Conservation (phyloP, 1,140 invertebrate genomes). For the Harlomillsia oculata region DNA sequence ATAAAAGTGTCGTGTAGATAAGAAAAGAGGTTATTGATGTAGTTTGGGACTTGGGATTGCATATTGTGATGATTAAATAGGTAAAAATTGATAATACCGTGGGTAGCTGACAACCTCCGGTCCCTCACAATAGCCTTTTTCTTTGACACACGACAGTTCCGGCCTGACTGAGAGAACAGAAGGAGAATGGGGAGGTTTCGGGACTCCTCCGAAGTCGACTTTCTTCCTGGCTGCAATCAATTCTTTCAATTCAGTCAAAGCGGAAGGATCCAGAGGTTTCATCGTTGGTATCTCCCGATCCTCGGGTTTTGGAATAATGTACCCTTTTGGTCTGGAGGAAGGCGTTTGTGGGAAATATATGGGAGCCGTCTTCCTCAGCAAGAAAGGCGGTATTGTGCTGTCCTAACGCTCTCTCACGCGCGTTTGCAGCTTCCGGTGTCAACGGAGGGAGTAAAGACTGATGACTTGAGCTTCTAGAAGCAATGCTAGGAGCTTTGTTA, state of each 20-base stretch:
- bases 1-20: not conserved
- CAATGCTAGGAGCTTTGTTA: not conserved
- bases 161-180: slow-evolving; percentile 4
- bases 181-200: slow-evolving; percentile 1
- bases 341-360: slow-evolving; percentile 18
- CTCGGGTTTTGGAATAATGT: not conserved
- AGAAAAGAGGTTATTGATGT: not conserved
- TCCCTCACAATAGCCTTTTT: slow-evolving; percentile 4
- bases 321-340: not conserved
- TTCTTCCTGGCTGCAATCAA: slow-evolving; percentile 13
- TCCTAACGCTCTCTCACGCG: not conserved
- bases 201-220: not conserved
- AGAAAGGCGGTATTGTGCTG: not conserved
- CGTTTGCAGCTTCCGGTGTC: not conserved
- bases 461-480: not conserved
- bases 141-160: not conserved
- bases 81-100: not conserved
- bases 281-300: not conserved
- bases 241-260: slow-evolving; percentile 3
- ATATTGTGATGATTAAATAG: slow-evolving; percentile 3
- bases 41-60: not conserved
- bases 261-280: slow-evolving; percentile 1
- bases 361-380: not conserved
- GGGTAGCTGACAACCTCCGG: too few relatives aligned
- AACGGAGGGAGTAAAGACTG: not conserved